Evolutionary conservation across 2,888 invertebrate species (phyloP).

Genomic region (Andrena hattorfiana): DNA sequence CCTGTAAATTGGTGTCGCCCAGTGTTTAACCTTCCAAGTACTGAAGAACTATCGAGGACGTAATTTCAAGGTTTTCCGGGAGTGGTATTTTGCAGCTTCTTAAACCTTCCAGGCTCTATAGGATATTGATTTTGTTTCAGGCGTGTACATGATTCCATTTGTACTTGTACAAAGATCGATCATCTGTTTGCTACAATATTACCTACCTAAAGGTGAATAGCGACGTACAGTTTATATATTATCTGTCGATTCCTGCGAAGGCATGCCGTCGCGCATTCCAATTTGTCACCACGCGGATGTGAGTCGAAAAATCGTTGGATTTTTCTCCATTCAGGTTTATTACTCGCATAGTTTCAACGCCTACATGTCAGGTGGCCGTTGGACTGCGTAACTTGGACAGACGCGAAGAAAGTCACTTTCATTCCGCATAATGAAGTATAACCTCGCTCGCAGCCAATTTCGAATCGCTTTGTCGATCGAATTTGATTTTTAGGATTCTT

Average conservation of each 20-base stretch:
- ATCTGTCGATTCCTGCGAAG: neutral
- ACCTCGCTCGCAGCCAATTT: too few species aligned
- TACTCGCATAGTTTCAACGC: conserved; percentile 21
- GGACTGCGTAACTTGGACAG: conserved; percentile 16
- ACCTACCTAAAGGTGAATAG: too few species aligned
- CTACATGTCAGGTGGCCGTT: conserved; percentile 26
- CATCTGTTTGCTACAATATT: too few species aligned
- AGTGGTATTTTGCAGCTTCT: neutral
- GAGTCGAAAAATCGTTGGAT: neutral
- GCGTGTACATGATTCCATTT: too few species aligned
- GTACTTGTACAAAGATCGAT: too few species aligned
- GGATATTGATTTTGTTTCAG: too few species aligned
- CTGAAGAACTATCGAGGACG: neutral
- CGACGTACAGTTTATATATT: neutral
- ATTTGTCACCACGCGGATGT: neutral
- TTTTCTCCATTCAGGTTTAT: conserved; percentile 27
- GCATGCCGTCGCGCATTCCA: neutral
- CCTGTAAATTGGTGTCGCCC: conserved; percentile 4
- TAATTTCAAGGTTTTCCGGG: neutral
- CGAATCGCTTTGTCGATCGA: too few species aligned
- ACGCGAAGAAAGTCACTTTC: conserved; percentile 26
- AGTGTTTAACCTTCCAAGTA: conserved; percentile 22
- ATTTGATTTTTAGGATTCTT: too few species aligned
- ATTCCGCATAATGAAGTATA: neutral
- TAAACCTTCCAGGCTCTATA: neutral